Evolutionary conservation across 2,888 invertebrate genomes (phyloP), one percentile per base, ranked within the genome.

Genomic region (Tachina fera): DNA sequence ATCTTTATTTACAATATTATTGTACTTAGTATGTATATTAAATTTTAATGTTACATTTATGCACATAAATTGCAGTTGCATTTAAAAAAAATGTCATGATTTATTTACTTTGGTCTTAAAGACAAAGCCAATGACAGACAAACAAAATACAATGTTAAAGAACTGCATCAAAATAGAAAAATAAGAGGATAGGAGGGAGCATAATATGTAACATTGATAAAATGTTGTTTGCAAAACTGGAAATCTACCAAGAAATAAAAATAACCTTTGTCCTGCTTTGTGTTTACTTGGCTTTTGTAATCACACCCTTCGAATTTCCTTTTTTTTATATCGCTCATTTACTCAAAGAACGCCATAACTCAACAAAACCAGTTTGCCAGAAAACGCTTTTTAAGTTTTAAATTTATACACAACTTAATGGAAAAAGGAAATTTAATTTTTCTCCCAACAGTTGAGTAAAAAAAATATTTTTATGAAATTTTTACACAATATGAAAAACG

Each of bases 201-300:
- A 41, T 56, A 47, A 31, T 56, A 65, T 65, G 14, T 56, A 49
- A 58, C n/a, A 60, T 16, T 16, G 13, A 47, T 47, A 16, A 3
- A 39, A n/a, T 22, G 4, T 31, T 53, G 51, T 45, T 22, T 58
- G 47, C 53, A 58, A 41, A 68, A n/a, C 13, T 16, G 13, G 9
- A 67, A 76, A 56, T 45, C 9, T 53, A 45, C 39, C 41, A 39
- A 60, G n/a, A 14, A 31, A 45, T 22, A 11, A 60, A 67, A 49
- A 51, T 74, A 68, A 81, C 67, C 74, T 75, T 75, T 53, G 51
- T 68, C 74, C 74, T 81, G 75, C 51, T 67, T 60, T 43, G 1
- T 39, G 41, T 22, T 58, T 58, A 19, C 16, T 58, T 41, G 31
- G 13, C 43, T 41, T 31, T 58, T 60, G 31, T n/a, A 1, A 16